A percentile compares a stretch with the other conserved stretches of the same genome.
These are phyloP conservation scores for Dipodomys spectabilis DNA, from an alignment of 2,113 vertebrate genomes.

Conservation along the genomic window DNA sequence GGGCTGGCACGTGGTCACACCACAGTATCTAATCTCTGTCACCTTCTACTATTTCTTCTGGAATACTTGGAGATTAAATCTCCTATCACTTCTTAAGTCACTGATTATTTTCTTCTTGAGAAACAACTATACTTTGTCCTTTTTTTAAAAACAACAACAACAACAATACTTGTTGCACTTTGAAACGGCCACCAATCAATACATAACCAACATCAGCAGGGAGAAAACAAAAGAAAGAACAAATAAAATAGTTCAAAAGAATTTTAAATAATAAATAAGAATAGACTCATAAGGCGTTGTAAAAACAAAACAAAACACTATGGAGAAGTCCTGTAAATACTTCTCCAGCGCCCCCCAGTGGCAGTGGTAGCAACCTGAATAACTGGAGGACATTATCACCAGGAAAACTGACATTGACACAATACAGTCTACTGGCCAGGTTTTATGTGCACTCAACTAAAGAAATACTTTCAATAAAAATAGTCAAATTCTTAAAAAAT, in stretches of 20 bases:
- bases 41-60: neutral
- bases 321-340: neutral
- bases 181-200: neutral
- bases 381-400: neutral
- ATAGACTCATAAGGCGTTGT: neutral
- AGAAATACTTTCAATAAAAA: neutral
- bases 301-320: neutral
- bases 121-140: neutral
- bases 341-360: neutral
- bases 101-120: neutral
- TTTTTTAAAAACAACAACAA: neutral
- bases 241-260: neutral
- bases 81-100: neutral
- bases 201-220: neutral
- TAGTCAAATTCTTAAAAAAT: neutral
- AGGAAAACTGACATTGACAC: neutral
- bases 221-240: neutral
- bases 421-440: neutral
- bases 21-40: neutral
- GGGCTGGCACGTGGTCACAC: neutral
- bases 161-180: neutral
- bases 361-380: neutral
- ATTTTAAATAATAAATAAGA: neutral
- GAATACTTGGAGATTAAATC: neutral
- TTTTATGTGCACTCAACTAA: neutral